Base-by-base conservation (phyloP, 1,140 invertebrate species). In the Drosophila chauvacae region DNA sequence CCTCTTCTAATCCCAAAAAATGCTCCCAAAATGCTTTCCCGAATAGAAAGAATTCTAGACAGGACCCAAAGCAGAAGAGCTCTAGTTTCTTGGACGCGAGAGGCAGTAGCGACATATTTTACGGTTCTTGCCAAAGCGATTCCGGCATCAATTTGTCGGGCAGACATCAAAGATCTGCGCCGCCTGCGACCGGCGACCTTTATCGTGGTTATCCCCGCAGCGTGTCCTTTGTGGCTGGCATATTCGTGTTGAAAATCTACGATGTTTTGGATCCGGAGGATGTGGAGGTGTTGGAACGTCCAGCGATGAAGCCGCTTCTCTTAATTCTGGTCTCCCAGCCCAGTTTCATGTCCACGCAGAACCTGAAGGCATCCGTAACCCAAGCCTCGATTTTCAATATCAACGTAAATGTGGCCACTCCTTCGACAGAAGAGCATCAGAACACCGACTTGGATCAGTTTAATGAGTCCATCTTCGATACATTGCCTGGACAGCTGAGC, bases 221-320 rank as follows among this genome's bases (percentile, higher is more conserved):
- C 20, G 76, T 92, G 2, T 90, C 91, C 4, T 91, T 92, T 64
- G 80, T 92, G 13, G 91, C 92, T 6, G 92, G 92, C 1, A 74
- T 70, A 28, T 92, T 92, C 20, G 60, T 76, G 2, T 33, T 92
- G 7, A 82, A 80, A 41, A 56, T 92, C 18, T 92, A 68, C n/a
- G 78, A 92, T 65, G 65, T 79, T 0, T 10, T 77, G 11, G 80
- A 91, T 7, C 14, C 61, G 10, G 26, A 66, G 10, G 41, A 75
- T 7, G 16, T 64, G 18, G 44, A 74, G 20, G 44, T 23, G 3
- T 10, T 71, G 16, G 41, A 62, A 39, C 11, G 62, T 7, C 16
- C 71, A 3, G 37, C 60, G 7, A 23, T 80, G 42, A 51, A 59
- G 42, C 72, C 91, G 0, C 60, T 92, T 1, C n/a, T 92, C 0